Base-by-base conservation (phyloP, 2,888 invertebrate genomes). In the Crepidodera aurea region DNA sequence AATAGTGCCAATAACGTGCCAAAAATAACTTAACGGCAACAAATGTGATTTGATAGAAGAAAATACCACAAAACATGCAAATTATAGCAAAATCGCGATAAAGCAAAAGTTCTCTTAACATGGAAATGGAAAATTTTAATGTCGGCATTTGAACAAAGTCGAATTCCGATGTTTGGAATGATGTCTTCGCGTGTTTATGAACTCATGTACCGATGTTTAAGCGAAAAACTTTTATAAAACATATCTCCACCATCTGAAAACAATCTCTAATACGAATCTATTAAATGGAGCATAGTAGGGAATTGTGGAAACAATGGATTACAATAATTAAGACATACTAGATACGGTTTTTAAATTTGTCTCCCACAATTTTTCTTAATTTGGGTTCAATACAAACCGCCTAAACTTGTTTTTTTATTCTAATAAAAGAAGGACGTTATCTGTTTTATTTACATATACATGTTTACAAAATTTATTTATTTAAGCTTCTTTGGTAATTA, bases 161-260 rank as follows among this genome's bases (percentile, higher is more conserved):
- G 12, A 58, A 40, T 37, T 56, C 25, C 48, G 18, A 62, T 39
- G 46, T 59, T 57, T 55, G 29, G 39, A 64, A 58, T 39, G 63
- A 63, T 63, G 51, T 55, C 15, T 39, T 64, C 51, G 64, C 64
- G 64, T 64, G 64, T 64, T 50, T 51, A 44, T 58, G 57, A 50
- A 60, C 56, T 54, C 48, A 42, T 64, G 61, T 61, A 64, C 37
- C 39, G 22, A 39, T 48, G 22, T 60, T 51, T 44, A 61, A 64
- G 48, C 39, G 58, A 61, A 64, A 61, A 64, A 61, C 64, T 58
- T 61, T 50, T 57, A 60, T 54, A 60, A 46, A 54, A 54, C 57
- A 61, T 61, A 61, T 64, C 64, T 64, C 40, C 18, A 53, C 56
- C 34, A 64, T 63, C 63, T 60, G 40, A 13, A 12, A 62, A 46